Percentiles rank a stretch among this genome's conserved stretches.
Evolutionary conservation across 2,888 invertebrate species (phyloP).

Genomic region (Andrena chrysosceles): DNA sequence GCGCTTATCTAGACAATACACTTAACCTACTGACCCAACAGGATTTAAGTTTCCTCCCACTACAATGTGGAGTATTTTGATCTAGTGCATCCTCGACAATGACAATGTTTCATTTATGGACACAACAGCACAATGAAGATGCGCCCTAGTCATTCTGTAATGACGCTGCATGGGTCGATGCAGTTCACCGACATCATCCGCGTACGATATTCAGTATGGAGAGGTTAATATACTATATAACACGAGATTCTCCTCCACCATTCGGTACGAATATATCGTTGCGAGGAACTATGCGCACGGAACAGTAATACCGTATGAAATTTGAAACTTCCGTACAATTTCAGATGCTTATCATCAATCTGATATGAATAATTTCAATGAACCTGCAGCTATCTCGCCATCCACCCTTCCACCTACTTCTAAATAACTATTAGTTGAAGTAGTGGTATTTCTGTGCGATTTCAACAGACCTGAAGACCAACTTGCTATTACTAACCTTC

Average conservation of each 20-base stretch:
- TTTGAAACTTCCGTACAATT: too few species aligned
- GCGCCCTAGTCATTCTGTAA: conserved; percentile 31
- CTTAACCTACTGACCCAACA: background rate
- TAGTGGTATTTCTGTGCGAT: too few species aligned
- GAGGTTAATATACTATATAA: conserved; percentile 4
- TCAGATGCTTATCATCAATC: too few species aligned
- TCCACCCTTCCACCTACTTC: too few species aligned
- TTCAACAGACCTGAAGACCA: too few species aligned
- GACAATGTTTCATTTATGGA: background rate
- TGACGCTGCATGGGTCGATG: conserved; percentile 47
- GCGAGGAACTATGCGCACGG: background rate
- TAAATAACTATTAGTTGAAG: too few species aligned
- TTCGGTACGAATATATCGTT: background rate
- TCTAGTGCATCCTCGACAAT: background rate
- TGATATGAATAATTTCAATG: too few species aligned
- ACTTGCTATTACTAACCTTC: too few species aligned
- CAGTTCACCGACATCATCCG: conserved; percentile 34
- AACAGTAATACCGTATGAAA: background rate
- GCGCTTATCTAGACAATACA: too few species aligned
- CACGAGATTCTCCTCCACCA: conserved; percentile 9
- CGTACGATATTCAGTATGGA: conserved; percentile 18
- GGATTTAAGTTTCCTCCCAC: background rate
- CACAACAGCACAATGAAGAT: conserved; percentile 13
- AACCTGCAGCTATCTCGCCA: too few species aligned
- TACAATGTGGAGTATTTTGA: background rate